Conservation (phyloP, 2,797 vertebrate genomes). For the Nyctalus aviator region DNA sequence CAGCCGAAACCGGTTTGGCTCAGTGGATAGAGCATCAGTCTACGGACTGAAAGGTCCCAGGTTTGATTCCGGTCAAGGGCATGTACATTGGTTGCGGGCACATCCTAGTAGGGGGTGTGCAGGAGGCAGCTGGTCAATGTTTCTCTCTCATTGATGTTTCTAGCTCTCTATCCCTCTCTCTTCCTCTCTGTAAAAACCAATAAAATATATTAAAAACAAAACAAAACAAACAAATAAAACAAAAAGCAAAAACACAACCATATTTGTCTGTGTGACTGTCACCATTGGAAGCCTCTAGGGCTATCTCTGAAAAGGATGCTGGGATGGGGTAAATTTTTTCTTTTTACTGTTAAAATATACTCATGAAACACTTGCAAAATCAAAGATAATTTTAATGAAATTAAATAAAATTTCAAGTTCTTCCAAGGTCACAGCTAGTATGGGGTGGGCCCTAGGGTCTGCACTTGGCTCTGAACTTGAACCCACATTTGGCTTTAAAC, state of each 20-base stretch:
- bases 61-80: no score
- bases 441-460: neutral
- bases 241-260: rapidly evolving
- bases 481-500: neutral
- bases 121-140: no score
- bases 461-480: neutral
- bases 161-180: no score
- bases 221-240: neutral
- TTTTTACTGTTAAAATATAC: neutral
- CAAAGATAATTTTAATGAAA: constrained; percentile 13
- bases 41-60: no score
- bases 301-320: neutral
- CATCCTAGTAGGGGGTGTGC: no score
- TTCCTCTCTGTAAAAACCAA: no score
- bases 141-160: no score
- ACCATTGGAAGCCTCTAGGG: neutral
- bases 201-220: no score
- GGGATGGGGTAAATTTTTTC: neutral
- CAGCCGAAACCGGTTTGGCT: no score
- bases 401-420: neutral
- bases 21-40: no score
- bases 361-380: neutral
- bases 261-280: neutral
- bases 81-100: no score
- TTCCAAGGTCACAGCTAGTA: neutral